Percentiles rank a stretch among this genome's conserved stretches.
Conservation (phyloP, 2,888 invertebrate species). For the Orthonevra nobilis region DNA sequence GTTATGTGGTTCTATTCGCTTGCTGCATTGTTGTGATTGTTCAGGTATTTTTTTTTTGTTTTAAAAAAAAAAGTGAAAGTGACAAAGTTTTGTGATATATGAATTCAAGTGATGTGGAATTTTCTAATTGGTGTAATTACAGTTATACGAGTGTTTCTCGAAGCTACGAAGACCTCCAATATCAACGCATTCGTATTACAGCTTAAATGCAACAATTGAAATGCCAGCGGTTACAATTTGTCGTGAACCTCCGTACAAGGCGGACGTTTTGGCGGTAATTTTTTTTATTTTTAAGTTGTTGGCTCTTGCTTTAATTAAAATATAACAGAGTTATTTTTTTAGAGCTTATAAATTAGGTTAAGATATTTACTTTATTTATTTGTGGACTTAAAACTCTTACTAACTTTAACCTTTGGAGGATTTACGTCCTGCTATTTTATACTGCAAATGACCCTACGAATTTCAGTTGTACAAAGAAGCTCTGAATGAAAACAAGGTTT, state of each 20-base stretch:
- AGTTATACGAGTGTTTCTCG: constrained; percentile 83
- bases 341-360: not conserved
- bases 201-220: constrained; percentile 84
- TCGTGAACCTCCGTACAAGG: constrained; percentile 84
- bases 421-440: no score
- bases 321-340: not conserved
- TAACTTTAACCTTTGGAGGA: no score
- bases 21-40: constrained; percentile 83
- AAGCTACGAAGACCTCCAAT: constrained; percentile 84
- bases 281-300: not conserved
- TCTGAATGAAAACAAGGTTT: no score
- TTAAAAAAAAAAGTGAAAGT: constrained; percentile 2
- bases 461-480: no score
- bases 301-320: no score
- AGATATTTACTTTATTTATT: no score
- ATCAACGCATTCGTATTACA: constrained; percentile 85
- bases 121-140: constrained; percentile 62
- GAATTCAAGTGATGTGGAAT: not conserved
- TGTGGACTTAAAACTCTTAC: no score
- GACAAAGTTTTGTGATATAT: not conserved
- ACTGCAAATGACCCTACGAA: no score
- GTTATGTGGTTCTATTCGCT: constrained; percentile 81
- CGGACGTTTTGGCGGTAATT: constrained; percentile 82
- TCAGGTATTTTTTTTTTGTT: constrained; percentile 81
- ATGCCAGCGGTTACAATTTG: constrained; percentile 87